phyloP scores from a whole-genome alignment of 2,113 vertebrate genomes.

The Gobio gobio region DNA sequence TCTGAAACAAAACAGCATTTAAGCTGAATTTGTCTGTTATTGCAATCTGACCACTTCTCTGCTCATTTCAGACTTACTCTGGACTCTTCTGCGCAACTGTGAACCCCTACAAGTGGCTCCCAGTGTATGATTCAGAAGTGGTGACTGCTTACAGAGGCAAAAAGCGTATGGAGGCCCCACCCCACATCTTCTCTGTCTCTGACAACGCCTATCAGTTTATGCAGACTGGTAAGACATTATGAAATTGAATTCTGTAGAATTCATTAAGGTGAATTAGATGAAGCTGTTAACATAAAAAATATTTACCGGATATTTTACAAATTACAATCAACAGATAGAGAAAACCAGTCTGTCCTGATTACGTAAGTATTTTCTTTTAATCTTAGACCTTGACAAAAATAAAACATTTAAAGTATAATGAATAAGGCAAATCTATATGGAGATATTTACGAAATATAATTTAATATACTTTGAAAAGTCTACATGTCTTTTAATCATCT shows the following conservation, averaged over 20 bases:
- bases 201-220: constrained; percentile 52
- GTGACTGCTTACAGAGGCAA: constrained; percentile 76
- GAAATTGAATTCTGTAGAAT: too few relatives aligned
- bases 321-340: neutral
- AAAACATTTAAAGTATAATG: neutral
- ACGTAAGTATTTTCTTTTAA: neutral
- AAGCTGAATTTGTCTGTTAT: neutral
- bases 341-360: neutral
- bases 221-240: constrained; percentile 30
- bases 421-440: too few relatives aligned
- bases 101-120: constrained; percentile 87
- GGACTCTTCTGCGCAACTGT: constrained; percentile 87
- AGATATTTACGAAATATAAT: neutral
- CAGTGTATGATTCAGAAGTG: constrained; percentile 81
- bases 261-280: too few relatives aligned
- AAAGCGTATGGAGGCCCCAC: constrained; percentile 70
- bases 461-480: neutral
- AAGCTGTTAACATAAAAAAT: neutral
- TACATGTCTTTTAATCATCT: neutral
- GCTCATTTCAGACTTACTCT: constrained; percentile 80
- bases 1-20: neutral
- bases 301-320: neutral
- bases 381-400: neutral
- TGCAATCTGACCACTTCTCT: neutral
- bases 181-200: constrained; percentile 58